A percentile compares a stretch with the other conserved stretches of the same genome.
Evolutionary conservation across 2,797 vertebrate genomes (phyloP).

Genomic region (Peromyscus melanophrys): DNA sequence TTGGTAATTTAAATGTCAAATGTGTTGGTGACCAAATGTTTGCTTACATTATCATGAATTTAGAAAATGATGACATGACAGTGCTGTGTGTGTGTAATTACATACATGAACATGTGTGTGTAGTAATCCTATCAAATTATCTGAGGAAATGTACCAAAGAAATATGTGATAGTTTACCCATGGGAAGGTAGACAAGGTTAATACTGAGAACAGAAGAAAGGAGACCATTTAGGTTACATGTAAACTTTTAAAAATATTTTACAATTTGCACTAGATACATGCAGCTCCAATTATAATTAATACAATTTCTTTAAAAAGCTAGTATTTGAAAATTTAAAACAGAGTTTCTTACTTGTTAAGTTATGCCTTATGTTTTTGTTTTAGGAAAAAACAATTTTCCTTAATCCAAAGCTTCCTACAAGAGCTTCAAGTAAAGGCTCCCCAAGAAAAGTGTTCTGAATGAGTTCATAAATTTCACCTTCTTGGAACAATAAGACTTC

Average conservation of each 20-base stretch:
- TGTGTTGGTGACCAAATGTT: constrained; percentile 27
- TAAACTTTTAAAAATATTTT: constrained; percentile 28
- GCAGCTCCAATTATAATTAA: constrained; percentile 23
- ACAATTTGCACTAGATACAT: neutral
- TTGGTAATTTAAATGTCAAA: neutral
- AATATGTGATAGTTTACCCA: neutral
- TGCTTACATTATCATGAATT: constrained; percentile 22
- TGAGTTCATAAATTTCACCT: constrained; percentile 48
- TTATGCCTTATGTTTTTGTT: neutral
- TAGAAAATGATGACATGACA: constrained; percentile 13
- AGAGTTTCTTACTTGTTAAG: constrained; percentile 2
- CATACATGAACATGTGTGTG: neutral
- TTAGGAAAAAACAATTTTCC: neutral
- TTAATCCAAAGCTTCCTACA: neutral
- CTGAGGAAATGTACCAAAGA: constrained; percentile 24
- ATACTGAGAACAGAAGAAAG: constrained; percentile 44
- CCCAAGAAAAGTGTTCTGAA: neutral
- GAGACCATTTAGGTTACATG: neutral
- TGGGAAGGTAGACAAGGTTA: neutral
- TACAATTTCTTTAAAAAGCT: neutral
- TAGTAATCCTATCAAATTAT: neutral
- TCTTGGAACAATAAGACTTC: constrained; percentile 28
- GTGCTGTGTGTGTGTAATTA: neutral
- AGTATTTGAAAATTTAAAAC: neutral
- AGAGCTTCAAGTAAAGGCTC: neutral